Evolutionary conservation across 2,113 vertebrate species (phyloP).

Genomic region (Oncorhynchus kisutch): DNA sequence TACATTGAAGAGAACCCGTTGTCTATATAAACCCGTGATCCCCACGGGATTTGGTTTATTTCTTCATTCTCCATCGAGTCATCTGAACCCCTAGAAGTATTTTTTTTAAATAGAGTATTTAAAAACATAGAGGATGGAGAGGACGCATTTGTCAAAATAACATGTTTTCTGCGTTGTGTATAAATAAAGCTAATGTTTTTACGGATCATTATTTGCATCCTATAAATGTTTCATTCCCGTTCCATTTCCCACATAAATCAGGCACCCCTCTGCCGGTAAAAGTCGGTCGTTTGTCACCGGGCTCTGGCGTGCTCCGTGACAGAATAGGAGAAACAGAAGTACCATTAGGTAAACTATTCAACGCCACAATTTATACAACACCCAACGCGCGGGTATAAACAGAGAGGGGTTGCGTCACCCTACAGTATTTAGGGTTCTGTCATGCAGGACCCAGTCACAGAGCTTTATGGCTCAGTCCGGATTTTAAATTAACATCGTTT

Average conservation of each 20-base stretch:
- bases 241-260: constrained; percentile 87
- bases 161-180: constrained; percentile 12
- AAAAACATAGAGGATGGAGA: constrained; percentile 26
- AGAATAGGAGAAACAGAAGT: constrained; percentile 89
- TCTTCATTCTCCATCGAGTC: not conserved
- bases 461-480: not conserved
- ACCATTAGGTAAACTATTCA: constrained; percentile 84
- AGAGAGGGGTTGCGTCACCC: constrained; percentile 43
- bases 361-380: constrained; percentile 66
- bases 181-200: constrained; percentile 5
- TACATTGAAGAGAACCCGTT: not conserved
- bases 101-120: constrained; percentile 20
- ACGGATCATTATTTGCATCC: constrained; percentile 45
- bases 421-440: not conserved
- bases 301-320: constrained; percentile 76
- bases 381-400: constrained; percentile 51
- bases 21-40: not conserved
- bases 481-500: not conserved
- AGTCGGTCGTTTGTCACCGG: constrained; percentile 81
- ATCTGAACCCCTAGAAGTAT: not conserved
- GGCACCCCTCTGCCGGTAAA: constrained; percentile 74
- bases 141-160: constrained; percentile 31
- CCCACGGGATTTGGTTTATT: constrained; percentile 14
- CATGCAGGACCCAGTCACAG: not conserved
- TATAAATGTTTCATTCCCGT: constrained; percentile 29